Evolutionary conservation across 1,140 invertebrate genomes (phyloP).

Genomic region (Scaptomyza graminum): DNA sequence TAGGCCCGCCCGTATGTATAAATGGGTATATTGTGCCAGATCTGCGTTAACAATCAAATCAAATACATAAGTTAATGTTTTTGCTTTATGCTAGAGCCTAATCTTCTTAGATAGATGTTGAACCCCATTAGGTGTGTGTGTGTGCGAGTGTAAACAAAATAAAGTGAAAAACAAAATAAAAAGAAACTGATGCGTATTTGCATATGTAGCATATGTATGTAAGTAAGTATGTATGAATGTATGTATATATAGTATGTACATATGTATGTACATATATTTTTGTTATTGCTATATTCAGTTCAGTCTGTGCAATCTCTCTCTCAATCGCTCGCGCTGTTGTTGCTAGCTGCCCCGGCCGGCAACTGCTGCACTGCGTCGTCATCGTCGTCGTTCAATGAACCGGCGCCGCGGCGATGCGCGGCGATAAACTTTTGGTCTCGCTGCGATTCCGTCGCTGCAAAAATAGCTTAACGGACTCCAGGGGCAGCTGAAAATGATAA

Average conservation of each 20-base stretch:
- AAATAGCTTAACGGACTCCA: slow-evolving; percentile 85
- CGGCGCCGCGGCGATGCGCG: slow-evolving; percentile 73
- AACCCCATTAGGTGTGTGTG: slow-evolving; percentile 65
- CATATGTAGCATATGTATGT: too few species aligned
- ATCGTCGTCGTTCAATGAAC: slow-evolving; percentile 83
- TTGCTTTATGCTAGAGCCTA: slow-evolving; percentile 54
- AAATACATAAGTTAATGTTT: slow-evolving; percentile 27
- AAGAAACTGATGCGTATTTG: slow-evolving; percentile 17
- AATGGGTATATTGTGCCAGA: slow-evolving; percentile 29
- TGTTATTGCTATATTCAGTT: slow-evolving; percentile 69
- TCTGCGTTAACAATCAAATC: slow-evolving; percentile 25
- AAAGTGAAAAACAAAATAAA: slow-evolving; percentile 37
- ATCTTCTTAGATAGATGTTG: slow-evolving; percentile 77
- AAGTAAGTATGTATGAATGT: background rate
- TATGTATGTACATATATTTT: slow-evolving; percentile 21
- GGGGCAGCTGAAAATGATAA: slow-evolving; percentile 90
- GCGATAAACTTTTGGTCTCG: slow-evolving; percentile 78
- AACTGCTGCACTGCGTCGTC: slow-evolving; percentile 54
- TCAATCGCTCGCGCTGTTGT: slow-evolving; percentile 40
- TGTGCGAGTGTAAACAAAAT: slow-evolving; percentile 60
- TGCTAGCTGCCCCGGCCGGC: slow-evolving; percentile 23
- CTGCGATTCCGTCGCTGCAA: slow-evolving; percentile 76
- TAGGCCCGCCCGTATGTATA: slow-evolving; percentile 26
- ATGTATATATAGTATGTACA: slow-evolving; percentile 11
- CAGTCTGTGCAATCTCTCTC: slow-evolving; percentile 77